phyloP scores from a whole-genome alignment of 2,113 vertebrate genomes.

The Andinoacara biseriatus region DNA sequence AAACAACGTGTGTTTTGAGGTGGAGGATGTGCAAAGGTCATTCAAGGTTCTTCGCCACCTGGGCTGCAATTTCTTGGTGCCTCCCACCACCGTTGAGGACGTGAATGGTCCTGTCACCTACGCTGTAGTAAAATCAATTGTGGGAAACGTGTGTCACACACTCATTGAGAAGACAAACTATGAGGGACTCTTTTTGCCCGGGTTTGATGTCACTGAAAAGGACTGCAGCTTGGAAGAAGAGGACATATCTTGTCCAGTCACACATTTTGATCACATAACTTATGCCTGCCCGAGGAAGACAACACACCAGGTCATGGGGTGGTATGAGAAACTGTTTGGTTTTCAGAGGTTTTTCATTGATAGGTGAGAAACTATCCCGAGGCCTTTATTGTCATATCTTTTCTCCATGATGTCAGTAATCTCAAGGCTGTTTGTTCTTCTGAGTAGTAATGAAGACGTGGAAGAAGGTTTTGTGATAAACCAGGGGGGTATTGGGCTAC shows the following conservation, averaged over 20 bases:
- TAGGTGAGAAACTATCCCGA: conserved; percentile 57
- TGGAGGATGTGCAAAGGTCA: conserved; percentile 80
- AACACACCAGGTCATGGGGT: conserved; percentile 78
- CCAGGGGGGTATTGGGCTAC: conserved; percentile 83
- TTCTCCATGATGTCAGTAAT: not conserved
- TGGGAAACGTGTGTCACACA: conserved; percentile 90
- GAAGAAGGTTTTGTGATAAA: conserved; percentile 82
- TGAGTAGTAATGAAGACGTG: conserved; percentile 76
- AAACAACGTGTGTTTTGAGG: conserved; percentile 92
- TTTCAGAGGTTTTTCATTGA: conserved; percentile 87
- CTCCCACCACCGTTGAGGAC: conserved; percentile 82
- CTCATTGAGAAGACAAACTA: conserved; percentile 85
- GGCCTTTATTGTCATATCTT: not conserved
- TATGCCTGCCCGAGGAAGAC: conserved; percentile 81
- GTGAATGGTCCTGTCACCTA: conserved; percentile 82
- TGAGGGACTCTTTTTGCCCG: conserved; percentile 85
- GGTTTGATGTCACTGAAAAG: conserved; percentile 73
- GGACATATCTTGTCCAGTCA: conserved; percentile 70
- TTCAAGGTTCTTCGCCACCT: conserved; percentile 70
- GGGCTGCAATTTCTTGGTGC: conserved; percentile 85
- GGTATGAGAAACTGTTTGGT: conserved; percentile 89
- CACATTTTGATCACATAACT: conserved; percentile 92
- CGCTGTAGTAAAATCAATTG: conserved; percentile 81
- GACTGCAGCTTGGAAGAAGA: conserved; percentile 3
- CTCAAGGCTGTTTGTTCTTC: not conserved